Evolutionary conservation across 1,140 invertebrate species (phyloP), one percentile per base, ranked within the genome.

Genomic region (Macrotrachela quadricornifera): DNA sequence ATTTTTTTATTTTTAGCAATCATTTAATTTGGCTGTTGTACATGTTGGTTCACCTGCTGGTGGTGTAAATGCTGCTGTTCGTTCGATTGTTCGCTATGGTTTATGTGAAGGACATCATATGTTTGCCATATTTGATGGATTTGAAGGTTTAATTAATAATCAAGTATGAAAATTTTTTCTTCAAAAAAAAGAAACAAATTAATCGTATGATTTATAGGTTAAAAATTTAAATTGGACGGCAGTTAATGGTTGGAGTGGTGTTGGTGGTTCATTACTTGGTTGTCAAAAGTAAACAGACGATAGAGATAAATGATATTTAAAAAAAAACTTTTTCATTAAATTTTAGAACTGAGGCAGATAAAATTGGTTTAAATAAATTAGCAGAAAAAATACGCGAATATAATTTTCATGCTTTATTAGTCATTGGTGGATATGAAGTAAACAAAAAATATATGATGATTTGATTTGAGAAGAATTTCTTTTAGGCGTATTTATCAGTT

Each of bases 21-120:
- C 49, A 38, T 85, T 80, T 60, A 88, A 80, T 47, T 67, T 97
- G 51, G 92, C 79, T n/a, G 83, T 97, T n/a, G 87, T 97, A 79
- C 88, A 94, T 67, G 81, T 97, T 61, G 94, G 94, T 59, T 91
- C 94, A 16, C 94, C 94, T 0, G 86, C 88, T 52, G 96, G 94
- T 72, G 94, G 92, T 57, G 90, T 92, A 82, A 97, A 99, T 73
- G 86, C 92, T 37, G 86, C 87, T 0, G 85, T 95, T 8, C 78
- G 91, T 57, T 90, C 90, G 4, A 96, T 96, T 69, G 90, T 96
- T 0, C 75, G 90, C 21, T 87, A 94, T 68, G 82, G 82, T 61
- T 84, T 96, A 61, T 94, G 86, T 69, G 65, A 76, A 54, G 75
- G 87, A 14, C 86, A 87, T 67, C 82, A 78, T 54, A 83, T 94